Evolutionary conservation across 2,888 invertebrate species (phyloP).

Genomic region (Luffia ferchaultella): DNA sequence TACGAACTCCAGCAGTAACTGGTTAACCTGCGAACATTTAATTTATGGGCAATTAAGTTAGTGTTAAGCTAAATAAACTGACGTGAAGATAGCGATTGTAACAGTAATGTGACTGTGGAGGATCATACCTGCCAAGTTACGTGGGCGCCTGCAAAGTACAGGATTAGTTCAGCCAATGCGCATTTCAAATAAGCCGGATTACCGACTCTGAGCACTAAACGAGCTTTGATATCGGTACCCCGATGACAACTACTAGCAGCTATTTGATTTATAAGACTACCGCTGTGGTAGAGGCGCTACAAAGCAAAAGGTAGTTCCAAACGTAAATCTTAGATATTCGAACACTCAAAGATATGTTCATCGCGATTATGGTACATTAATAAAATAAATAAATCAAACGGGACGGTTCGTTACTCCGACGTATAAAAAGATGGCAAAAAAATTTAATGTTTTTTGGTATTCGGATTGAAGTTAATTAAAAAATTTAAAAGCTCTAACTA

Average conservation of each 20-base stretch:
- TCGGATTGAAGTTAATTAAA: not conserved
- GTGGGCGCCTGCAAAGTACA: not conserved
- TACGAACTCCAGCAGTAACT: slow-evolving; percentile 26
- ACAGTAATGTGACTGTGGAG: slow-evolving; percentile 31
- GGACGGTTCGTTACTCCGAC: not conserved
- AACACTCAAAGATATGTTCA: not conserved
- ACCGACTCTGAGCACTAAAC: slow-evolving; percentile 22
- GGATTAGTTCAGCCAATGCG: slow-evolving; percentile 18
- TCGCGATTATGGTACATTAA: too few species aligned
- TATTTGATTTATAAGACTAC: slow-evolving; percentile 45
- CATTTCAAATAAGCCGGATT: slow-evolving; percentile 37
- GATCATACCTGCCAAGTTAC: not conserved
- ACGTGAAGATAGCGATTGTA: slow-evolving; percentile 47
- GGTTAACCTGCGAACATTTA: slow-evolving; percentile 45
- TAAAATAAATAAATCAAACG: not conserved
- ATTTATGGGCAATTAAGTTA: slow-evolving; percentile 62
- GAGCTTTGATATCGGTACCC: slow-evolving; percentile 36
- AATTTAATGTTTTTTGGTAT: not conserved
- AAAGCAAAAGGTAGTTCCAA: slow-evolving; percentile 24
- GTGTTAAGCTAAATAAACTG: slow-evolving; percentile 58
- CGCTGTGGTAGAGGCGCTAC: slow-evolving; percentile 27
- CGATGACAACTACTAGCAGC: slow-evolving; percentile 44
- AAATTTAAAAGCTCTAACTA: not conserved
- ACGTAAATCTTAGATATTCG: not conserved
- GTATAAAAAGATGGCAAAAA: not conserved